Evolutionary conservation across 2,113 vertebrate species (phyloP), one percentile per base, ranked within the genome.

Genomic region (Gymnobelideus leadbeateri): DNA sequence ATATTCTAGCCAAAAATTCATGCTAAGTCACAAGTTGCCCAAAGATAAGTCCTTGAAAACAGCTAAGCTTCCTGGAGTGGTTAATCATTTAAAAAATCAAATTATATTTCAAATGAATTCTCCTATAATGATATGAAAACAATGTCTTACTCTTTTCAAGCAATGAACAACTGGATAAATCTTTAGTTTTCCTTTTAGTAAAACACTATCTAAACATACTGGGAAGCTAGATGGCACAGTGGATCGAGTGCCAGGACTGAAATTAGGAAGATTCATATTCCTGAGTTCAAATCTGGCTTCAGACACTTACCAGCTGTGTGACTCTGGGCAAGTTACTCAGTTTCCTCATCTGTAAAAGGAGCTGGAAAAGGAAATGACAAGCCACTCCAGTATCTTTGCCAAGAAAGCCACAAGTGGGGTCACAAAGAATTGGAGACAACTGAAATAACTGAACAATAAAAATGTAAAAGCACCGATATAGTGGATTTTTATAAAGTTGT

Each of bases 141-240:
- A 47, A 90, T 50, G 91, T 51, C 89, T 96, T 43, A 89, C 31
- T 95, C 91, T 92, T 91, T 55, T 91, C 91, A 51, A 26, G 28
- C n/a, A 52, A 89, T 89, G 37, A 92, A n/a, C 91, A 92, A 94
- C 94, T 92, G 92, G 91, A 54, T 91, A 91, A 94, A 2, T 91
- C 96, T 53, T 95, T 92, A 24, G 93, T 95, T 96, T 97, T 77
- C 95, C 96, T 96, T 95, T 91, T 43, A 84, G 52, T 84, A 84
- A 93, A 96, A 94, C 91, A 95, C 61, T 91, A 92, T 92, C 95
- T 94, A 61, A 94, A 49, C 47, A 37, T 37, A 61, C 10, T 37
- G 28, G 57, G 57, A 11, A 3, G 10, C 11, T 61, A 61, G 57
- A 11, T 61, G 28, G 57, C 10, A 37, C 31, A 68, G 12, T 68